These are phyloP conservation scores for Xiphydria camelus DNA, from an alignment of 2,888 invertebrate species.

Conservation along the genomic window DNA sequence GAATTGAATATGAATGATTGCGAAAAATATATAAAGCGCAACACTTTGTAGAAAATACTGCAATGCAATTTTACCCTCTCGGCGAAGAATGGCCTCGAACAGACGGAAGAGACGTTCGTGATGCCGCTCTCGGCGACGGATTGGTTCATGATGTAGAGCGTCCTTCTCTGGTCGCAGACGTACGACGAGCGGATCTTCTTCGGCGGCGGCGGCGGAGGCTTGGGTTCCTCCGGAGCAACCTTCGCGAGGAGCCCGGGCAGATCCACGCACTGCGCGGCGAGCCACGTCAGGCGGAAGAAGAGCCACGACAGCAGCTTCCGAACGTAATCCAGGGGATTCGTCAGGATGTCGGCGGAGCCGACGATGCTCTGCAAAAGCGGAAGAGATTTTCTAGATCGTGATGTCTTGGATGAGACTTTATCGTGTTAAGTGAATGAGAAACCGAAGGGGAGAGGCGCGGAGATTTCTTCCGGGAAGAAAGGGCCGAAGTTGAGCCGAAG, in stretches of 20 bases:
- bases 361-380: constrained; percentile 16
- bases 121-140: constrained; percentile 55
- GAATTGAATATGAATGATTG: no score
- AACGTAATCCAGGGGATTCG: constrained; percentile 49
- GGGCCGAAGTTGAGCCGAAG: no score
- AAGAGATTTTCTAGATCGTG: no score
- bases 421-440: no score
- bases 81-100: constrained; percentile 68
- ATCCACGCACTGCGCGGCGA: constrained; percentile 45
- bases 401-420: no score
- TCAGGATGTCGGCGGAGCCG: constrained; percentile 35
- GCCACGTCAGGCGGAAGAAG: constrained; percentile 49
- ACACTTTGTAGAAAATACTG: neutral
- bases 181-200: constrained; percentile 49
- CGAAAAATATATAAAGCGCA: neutral
- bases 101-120: constrained; percentile 54
- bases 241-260: constrained; percentile 42
- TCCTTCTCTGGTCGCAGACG: constrained; percentile 75
- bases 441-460: no score
- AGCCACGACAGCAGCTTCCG: constrained; percentile 54
- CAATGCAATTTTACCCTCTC: constrained; percentile 59
- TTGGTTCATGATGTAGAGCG: constrained; percentile 71
- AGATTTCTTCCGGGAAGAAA: no score
- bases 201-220: constrained; percentile 42
- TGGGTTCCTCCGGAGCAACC: constrained; percentile 51